These are phyloP conservation scores for Portunus trituberculatus DNA, from an alignment of 1,140 invertebrate genomes.

Conservation along the genomic window DNA sequence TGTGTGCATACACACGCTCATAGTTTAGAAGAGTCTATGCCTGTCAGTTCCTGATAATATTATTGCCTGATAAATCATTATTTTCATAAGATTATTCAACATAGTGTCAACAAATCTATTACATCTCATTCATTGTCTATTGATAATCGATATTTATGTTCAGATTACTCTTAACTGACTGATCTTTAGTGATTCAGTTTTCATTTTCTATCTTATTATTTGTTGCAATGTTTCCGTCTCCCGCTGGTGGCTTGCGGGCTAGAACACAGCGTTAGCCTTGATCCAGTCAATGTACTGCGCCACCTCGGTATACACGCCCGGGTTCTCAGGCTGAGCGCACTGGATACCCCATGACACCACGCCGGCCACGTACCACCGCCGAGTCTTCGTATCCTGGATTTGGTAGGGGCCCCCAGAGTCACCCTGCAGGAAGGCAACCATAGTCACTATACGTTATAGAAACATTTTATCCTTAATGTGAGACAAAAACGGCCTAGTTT, in stretches of 20 bases:
- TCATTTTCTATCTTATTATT: neutral
- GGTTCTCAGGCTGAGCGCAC: constrained; percentile 84
- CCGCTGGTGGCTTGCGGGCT: neutral
- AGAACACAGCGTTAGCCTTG: constrained; percentile 68
- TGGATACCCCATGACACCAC: constrained; percentile 83
- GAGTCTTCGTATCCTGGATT: constrained; percentile 43
- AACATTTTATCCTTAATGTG: too few relatives aligned
- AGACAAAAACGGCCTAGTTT: too few relatives aligned
- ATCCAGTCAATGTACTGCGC: constrained; percentile 84
- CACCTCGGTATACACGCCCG: constrained; percentile 84
- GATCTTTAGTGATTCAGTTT: neutral
- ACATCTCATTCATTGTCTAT: too few relatives aligned
- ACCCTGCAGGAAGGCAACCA: constrained; percentile 57
- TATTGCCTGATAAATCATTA: too few relatives aligned
- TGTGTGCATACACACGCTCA: too few relatives aligned
- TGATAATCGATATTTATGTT: too few relatives aligned
- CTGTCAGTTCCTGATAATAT: too few relatives aligned
- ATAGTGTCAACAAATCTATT: too few relatives aligned
- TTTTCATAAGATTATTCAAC: too few relatives aligned
- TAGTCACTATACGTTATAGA: too few relatives aligned
- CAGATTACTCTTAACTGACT: too few relatives aligned
- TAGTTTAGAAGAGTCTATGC: too few relatives aligned
- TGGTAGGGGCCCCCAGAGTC: constrained; percentile 76
- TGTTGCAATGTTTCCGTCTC: neutral
- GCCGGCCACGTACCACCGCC: constrained; percentile 70